Percentiles rank a stretch among this genome's conserved stretches.
phyloP scores from a whole-genome alignment of 2,113 vertebrate species.

The Pipa parva region DNA sequence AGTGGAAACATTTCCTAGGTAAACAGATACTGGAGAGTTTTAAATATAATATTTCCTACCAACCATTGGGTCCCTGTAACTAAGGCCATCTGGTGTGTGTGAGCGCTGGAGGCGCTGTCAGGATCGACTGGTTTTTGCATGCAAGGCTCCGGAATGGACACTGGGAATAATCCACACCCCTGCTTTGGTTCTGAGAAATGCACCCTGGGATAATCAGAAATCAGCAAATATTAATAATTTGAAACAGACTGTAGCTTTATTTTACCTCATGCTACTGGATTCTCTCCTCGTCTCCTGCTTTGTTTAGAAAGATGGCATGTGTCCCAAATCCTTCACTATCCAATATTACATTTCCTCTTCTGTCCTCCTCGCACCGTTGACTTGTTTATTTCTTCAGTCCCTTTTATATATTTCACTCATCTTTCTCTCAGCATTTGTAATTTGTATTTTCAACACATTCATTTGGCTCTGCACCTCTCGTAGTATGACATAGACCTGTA shows the following conservation, averaged over 20 bases:
- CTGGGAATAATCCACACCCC: neutral
- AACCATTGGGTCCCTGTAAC: constrained; percentile 33
- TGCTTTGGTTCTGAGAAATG: neutral
- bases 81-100: constrained; percentile 33
- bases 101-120: constrained; percentile 31
- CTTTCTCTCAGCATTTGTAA: no score
- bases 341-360: no score
- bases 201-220: constrained; percentile 1
- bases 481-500: no score
- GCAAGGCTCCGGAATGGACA: neutral
- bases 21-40: constrained; percentile 37
- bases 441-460: no score
- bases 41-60: constrained; percentile 45
- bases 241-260: neutral
- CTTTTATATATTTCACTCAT: no score
- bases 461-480: no score
- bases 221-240: neutral
- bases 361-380: no score
- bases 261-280: neutral
- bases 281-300: no score
- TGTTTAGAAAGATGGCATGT: no score
- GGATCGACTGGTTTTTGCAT: constrained; percentile 17
- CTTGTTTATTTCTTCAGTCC: no score
- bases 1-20: constrained; percentile 44
- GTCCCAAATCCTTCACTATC: no score